A percentile compares a stretch with the other conserved stretches of the same genome.
Conservation (phyloP, 2,797 vertebrate species). For the Eremophila alpestris region DNA sequence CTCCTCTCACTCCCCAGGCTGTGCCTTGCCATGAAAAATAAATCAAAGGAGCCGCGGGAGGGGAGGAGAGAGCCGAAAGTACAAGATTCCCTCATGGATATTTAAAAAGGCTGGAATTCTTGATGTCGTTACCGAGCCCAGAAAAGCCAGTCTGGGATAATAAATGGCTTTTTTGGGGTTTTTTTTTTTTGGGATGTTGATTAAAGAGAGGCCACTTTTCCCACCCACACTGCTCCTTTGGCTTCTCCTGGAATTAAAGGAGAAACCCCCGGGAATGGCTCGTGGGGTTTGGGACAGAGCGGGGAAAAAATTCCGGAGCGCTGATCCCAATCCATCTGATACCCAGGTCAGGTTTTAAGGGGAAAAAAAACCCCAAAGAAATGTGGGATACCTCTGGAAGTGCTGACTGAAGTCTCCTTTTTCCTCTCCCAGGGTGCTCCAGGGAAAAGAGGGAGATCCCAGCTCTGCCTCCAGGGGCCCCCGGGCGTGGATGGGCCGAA, state of each 20-base stretch:
- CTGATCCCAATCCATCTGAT: not conserved
- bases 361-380: not conserved
- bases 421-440: slow-evolving; percentile 76
- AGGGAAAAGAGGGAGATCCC: slow-evolving; percentile 81
- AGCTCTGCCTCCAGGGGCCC: slow-evolving; percentile 76
- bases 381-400: not conserved
- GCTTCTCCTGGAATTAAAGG: not conserved
- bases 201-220: not conserved
- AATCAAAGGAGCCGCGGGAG: not conserved
- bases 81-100: slow-evolving; percentile 3
- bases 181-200: not conserved
- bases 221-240: not conserved
- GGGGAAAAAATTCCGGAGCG: not conserved
- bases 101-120: slow-evolving; percentile 42
- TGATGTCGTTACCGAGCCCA: not conserved
- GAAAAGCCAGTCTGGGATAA: not conserved
- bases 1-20: not conserved
- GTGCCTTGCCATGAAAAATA: not conserved
- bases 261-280: not conserved
- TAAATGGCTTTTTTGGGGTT: not conserved
- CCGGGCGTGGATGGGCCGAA: slow-evolving; percentile 77
- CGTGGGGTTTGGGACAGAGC: not conserved
- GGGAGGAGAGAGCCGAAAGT: not conserved
- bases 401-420: not conserved
- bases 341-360: not conserved